Evolutionary conservation across 35 echinoderm and acorn worm species (phyloP).

Genomic region (Lytechinus pictus): DNA sequence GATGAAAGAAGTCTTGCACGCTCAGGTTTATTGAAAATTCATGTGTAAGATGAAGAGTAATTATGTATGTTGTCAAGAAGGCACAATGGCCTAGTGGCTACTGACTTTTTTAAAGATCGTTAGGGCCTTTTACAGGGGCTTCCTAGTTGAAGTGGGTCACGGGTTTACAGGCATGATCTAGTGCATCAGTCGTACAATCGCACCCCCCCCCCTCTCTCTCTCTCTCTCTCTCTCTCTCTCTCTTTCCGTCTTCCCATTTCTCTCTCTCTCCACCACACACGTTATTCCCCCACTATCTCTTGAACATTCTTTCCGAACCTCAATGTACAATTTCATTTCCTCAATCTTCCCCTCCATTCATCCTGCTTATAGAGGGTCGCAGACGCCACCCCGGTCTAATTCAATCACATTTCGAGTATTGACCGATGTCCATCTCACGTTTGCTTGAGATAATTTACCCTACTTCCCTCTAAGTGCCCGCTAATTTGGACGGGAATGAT

Average conservation of each 20-base stretch:
- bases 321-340: no score
- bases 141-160: no score
- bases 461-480: not conserved
- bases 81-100: no score
- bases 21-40: no score
- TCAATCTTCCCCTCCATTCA: not conserved
- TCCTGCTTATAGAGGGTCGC: not conserved
- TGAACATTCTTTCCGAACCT: not conserved
- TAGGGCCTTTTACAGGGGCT: no score
- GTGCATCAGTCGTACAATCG: no score
- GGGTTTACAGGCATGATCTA: no score
- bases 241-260: not conserved
- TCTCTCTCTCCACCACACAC: not conserved
- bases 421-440: constrained; percentile 3
- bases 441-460: not conserved
- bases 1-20: no score
- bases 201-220: no score
- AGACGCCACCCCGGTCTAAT: constrained; percentile 13
- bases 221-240: not conserved
- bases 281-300: not conserved
- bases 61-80: no score
- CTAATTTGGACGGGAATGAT: constrained; percentile 40
- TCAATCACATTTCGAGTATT: constrained; percentile 45
- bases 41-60: no score
- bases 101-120: no score